phyloP scores from a whole-genome alignment of 2,797 vertebrate genomes.

The Potorous gilbertii region DNA sequence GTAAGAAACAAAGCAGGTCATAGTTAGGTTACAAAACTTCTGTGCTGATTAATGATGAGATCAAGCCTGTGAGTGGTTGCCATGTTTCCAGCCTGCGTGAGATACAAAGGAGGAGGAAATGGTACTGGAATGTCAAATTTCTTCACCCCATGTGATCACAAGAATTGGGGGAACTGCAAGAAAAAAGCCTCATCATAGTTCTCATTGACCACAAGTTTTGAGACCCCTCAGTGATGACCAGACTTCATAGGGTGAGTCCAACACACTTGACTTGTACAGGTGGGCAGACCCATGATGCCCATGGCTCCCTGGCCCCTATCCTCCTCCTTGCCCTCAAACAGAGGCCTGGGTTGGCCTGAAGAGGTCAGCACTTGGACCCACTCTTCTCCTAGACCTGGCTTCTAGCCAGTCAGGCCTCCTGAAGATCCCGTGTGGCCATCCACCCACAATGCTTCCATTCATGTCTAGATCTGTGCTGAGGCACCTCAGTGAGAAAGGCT shows the following conservation, averaged over 20 bases:
- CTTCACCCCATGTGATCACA: not conserved
- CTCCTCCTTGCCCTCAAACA: not conserved
- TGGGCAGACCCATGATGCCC: not conserved
- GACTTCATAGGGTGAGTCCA: fast-evolving
- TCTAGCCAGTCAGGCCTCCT: not conserved
- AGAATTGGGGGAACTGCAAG: not conserved
- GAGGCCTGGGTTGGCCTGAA: not conserved
- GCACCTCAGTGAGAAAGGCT: not conserved
- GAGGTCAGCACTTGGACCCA: not conserved
- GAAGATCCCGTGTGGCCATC: not conserved
- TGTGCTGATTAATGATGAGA: not conserved
- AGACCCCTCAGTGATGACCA: not conserved
- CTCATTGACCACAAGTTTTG: not conserved
- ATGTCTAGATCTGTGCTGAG: slow-evolving; percentile 30
- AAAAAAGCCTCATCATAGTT: not conserved
- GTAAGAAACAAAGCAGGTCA: not conserved
- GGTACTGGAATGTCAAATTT: not conserved
- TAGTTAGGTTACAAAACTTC: not conserved
- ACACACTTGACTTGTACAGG: not conserved
- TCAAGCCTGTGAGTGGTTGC: not conserved
- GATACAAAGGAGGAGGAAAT: not conserved
- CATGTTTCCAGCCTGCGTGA: not conserved
- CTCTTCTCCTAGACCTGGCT: not conserved
- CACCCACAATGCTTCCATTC: not conserved
- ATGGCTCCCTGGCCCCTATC: not conserved